Evolutionary conservation across 2,888 invertebrate genomes (phyloP).

Genomic region (Calameuta filiformis): DNA sequence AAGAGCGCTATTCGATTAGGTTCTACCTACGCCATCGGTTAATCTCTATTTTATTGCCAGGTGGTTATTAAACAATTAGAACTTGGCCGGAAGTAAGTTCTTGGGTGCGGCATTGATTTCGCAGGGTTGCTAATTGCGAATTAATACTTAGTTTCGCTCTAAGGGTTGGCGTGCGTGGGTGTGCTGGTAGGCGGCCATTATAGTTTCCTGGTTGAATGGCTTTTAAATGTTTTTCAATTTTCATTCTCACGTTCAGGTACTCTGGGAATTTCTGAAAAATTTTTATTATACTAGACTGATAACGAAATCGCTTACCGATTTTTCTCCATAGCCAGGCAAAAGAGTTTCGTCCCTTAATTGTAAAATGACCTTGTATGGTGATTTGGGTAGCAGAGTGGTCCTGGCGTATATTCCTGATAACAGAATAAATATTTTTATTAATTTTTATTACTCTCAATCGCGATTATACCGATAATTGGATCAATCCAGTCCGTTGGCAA

Average conservation of each 20-base stretch:
- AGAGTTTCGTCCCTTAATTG: slow-evolving; percentile 69
- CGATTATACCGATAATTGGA: no score
- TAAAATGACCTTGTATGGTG: slow-evolving; percentile 68
- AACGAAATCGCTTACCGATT: slow-evolving; percentile 59
- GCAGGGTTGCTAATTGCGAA: not conserved
- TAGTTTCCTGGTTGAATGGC: no score
- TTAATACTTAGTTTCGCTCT: no score
- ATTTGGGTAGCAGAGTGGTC: slow-evolving; percentile 58
- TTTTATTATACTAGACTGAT: slow-evolving; percentile 24
- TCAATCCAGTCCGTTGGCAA: not conserved
- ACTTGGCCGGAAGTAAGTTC: not conserved
- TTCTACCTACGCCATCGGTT: no score
- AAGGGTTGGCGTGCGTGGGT: no score
- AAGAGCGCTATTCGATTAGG: no score
- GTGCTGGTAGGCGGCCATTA: no score
- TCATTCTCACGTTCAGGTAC: slow-evolving; percentile 16
- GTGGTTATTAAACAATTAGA: slow-evolving; percentile 1
- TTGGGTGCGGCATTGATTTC: not conserved
- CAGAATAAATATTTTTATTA: not conserved
- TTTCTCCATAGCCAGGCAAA: slow-evolving; percentile 58
- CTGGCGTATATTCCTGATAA: slow-evolving; percentile 50
- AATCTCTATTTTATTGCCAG: no score
- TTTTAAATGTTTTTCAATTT: no score
- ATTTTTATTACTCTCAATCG: no score
- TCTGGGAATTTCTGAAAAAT: slow-evolving; percentile 25